Evolutionary conservation across 1,140 invertebrate genomes (phyloP), one percentile per base, ranked within the genome.

Genomic region (Drosophila mayri): DNA sequence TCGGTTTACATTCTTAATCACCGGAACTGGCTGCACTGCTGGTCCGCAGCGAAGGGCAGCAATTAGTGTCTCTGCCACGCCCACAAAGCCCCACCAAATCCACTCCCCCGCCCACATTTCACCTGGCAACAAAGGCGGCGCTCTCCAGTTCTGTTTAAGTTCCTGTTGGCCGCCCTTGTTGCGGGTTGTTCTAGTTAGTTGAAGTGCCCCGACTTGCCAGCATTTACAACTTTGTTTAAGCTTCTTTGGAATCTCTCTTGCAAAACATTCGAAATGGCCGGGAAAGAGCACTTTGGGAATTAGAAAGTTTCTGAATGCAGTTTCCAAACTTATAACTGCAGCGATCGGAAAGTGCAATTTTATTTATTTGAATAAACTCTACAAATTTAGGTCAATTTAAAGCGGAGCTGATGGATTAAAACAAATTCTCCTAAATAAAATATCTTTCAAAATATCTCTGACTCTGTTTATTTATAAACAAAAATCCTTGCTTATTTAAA

Each of bases 171-270:
- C 28, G 28, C 47, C 47, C 46, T 50, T 71, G 70, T 72, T 61
- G 71, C 57, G 71, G 71, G 38, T 43, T 76, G 70, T 64, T 75
- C 52, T 52, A 64, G 70, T 61, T 55, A 52, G 62, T 54, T 76
- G 47, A 60, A 76, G 73, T 76, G 73, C 43, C 54, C 30, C 66
- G 74, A 66, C 73, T 66, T 67, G 72, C 52, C 62, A 52, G 30
- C 74, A 43, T 59, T 76, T 77, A 77, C 73, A 77, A 77, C 74
- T 77, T 76, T 77, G 75, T 67, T 55, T 77, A 77, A 77, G 74
- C 74, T 40, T 52, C 73, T 77, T 72, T 30, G 38, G 57, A 49
- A 72, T 59, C 58, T 61, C 58, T 61, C 58, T 61, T 4, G 68
- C 47, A 74, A 71, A 71, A 30, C 55, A 70, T 50, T 60, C 18